Evolutionary conservation across 1,140 invertebrate species (phyloP).

Genomic region (Monochamus saltuarius): DNA sequence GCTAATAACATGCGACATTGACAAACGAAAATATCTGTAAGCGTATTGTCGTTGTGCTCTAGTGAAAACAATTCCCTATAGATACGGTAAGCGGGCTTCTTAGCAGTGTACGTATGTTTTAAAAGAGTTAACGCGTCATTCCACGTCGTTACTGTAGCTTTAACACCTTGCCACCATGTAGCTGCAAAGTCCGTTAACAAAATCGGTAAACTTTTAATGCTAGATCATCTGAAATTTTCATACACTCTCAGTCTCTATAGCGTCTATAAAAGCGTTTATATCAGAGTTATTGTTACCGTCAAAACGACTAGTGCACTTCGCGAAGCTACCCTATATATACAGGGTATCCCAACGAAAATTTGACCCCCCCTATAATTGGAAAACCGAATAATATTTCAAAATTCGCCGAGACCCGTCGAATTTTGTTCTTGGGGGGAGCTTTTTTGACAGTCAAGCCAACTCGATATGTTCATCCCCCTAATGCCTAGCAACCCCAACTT

Average conservation of each 20-base stretch:
- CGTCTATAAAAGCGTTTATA: constrained; percentile 23
- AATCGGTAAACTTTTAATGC: constrained; percentile 49
- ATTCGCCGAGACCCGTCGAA: too few species aligned
- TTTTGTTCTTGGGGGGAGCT: too few species aligned
- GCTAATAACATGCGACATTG: too few species aligned
- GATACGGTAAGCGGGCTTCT: neutral
- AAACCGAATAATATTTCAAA: too few species aligned
- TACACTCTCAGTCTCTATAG: constrained; percentile 22
- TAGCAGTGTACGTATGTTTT: neutral
- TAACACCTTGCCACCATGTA: constrained; percentile 53
- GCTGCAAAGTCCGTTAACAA: constrained; percentile 50
- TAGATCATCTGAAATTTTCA: constrained; percentile 47
- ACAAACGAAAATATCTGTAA: too few species aligned
- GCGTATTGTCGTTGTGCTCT: neutral
- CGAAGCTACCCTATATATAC: constrained; percentile 2
- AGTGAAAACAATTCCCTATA: neutral
- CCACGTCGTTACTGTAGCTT: constrained; percentile 25
- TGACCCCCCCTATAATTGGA: too few species aligned
- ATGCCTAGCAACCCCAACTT: too few species aligned
- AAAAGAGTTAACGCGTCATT: constrained; percentile 12
- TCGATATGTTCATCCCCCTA: too few species aligned
- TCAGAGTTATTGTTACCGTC: constrained; percentile 12
- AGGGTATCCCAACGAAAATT: too few species aligned
- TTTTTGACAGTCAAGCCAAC: too few species aligned
- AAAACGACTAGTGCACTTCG: constrained; percentile 13